A percentile compares a stretch with the other conserved stretches of the same genome.
phyloP scores from a whole-genome alignment of 2,888 invertebrate genomes.

The Aquatica leii region DNA sequence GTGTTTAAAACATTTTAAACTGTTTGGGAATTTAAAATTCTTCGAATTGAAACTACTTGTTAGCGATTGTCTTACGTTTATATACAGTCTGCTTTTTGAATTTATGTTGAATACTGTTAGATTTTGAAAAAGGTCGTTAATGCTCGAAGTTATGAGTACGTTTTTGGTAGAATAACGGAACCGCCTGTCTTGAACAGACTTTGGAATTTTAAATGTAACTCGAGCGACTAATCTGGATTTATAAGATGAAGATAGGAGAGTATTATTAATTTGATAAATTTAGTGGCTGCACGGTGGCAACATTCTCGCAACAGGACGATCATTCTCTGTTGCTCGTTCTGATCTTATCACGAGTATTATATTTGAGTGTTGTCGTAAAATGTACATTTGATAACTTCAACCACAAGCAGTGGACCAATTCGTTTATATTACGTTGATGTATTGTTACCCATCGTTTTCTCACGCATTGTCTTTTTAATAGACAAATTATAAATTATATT shows the following conservation, averaged over 20 bases:
- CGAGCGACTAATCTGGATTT: slow-evolving; percentile 41
- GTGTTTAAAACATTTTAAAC: slow-evolving; percentile 61
- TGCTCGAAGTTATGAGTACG: too few species aligned
- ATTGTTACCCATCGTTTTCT: too few species aligned
- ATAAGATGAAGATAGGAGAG: slow-evolving; percentile 44
- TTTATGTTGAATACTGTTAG: too few species aligned
- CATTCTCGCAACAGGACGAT: slow-evolving; percentile 49
- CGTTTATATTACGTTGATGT: too few species aligned
- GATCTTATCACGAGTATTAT: slow-evolving; percentile 53
- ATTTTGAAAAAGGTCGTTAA: too few species aligned
- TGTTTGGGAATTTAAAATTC: slow-evolving; percentile 60
- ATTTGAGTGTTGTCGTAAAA: slow-evolving; percentile 56
- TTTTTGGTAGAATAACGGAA: too few species aligned
- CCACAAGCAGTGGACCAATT: slow-evolving; percentile 28
- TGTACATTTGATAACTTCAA: slow-evolving; percentile 50
- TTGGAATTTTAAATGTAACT: slow-evolving; percentile 40
- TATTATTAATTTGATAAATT: slow-evolving; percentile 48
- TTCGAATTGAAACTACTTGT: slow-evolving; percentile 60
- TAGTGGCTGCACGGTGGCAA: slow-evolving; percentile 49
- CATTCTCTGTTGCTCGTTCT: slow-evolving; percentile 48
- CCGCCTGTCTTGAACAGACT: too few species aligned
- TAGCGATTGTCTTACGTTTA: too few species aligned
- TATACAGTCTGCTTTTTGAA: too few species aligned
- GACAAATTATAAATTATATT: too few species aligned
- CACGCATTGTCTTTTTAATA: too few species aligned